phyloP scores from a whole-genome alignment of 2,888 invertebrate genomes.

The Nephrocerus scutellatus region DNA sequence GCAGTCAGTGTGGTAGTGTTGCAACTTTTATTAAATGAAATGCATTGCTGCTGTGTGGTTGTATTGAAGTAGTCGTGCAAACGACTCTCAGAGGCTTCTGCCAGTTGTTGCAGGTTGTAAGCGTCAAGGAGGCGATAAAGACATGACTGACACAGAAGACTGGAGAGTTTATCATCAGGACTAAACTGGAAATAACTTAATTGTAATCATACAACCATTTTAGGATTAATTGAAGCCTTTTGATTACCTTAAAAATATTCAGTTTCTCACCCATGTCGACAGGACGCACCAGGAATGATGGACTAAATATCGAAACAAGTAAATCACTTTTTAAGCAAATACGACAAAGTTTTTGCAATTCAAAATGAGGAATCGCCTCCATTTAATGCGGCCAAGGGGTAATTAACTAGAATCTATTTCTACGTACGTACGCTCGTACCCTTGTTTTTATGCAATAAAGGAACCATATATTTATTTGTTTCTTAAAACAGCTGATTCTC shows the following conservation, averaged over 20 bases:
- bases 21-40: no score
- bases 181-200: slow-evolving; percentile 22
- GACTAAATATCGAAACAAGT: slow-evolving; percentile 33
- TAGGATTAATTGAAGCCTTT: slow-evolving; percentile 14
- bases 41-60: slow-evolving; percentile 12
- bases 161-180: slow-evolving; percentile 32
- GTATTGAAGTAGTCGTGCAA: slow-evolving; percentile 30
- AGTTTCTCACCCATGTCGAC: slow-evolving; percentile 36
- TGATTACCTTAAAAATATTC: slow-evolving; percentile 29
- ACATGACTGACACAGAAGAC: slow-evolving; percentile 36
- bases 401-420: no score
- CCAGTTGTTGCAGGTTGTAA: slow-evolving; percentile 36
- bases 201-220: slow-evolving; percentile 8
- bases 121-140: slow-evolving; percentile 35
- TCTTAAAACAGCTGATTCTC: no score
- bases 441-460: no score
- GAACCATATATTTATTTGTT: no score
- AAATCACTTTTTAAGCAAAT: slow-evolving; percentile 36
- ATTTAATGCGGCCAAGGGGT: slow-evolving; percentile 12
- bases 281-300: slow-evolving; percentile 32
- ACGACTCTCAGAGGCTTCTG: slow-evolving; percentile 34
- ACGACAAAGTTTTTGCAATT: slow-evolving; percentile 35
- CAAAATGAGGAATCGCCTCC: slow-evolving; percentile 10
- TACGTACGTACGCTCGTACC: no score
- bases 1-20: slow-evolving; percentile 6